These are phyloP conservation scores for Symphodus melops DNA, from an alignment of 2,113 vertebrate species.

Conservation along the genomic window DNA sequence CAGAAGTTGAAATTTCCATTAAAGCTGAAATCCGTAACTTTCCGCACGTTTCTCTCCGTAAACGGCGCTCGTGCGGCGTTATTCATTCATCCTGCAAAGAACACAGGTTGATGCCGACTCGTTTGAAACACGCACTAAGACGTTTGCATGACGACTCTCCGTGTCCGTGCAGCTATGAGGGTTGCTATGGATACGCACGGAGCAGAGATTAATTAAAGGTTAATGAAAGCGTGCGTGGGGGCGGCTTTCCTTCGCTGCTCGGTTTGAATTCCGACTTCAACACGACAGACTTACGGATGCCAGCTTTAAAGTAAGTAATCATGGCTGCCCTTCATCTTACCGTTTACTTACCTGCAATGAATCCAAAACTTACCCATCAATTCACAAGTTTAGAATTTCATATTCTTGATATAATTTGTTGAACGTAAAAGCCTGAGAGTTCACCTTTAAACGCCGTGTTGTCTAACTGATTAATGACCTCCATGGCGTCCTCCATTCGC, in stretches of 20 bases:
- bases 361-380: constrained; percentile 53
- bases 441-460: constrained; percentile 96
- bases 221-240: not conserved
- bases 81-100: no score
- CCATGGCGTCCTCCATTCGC: constrained; percentile 93
- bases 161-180: no score
- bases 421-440: constrained; percentile 49
- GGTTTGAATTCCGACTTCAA: not conserved
- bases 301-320: constrained; percentile 64
- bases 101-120: no score
- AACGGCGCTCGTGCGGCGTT: no score
- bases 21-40: constrained; percentile 78
- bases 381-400: constrained; percentile 31
- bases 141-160: not conserved
- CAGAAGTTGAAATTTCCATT: constrained; percentile 10
- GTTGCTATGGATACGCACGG: no score
- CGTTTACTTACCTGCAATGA: constrained; percentile 60
- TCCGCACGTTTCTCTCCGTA: not conserved
- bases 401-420: constrained; percentile 10
- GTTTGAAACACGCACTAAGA: not conserved
- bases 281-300: constrained; percentile 51
- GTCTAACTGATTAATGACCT: constrained; percentile 93
- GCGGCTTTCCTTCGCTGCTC: not conserved
- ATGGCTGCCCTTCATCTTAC: not conserved
- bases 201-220: not conserved